Conservation (phyloP, 2,113 vertebrate genomes). For the Thalassoma bifasciatum region DNA sequence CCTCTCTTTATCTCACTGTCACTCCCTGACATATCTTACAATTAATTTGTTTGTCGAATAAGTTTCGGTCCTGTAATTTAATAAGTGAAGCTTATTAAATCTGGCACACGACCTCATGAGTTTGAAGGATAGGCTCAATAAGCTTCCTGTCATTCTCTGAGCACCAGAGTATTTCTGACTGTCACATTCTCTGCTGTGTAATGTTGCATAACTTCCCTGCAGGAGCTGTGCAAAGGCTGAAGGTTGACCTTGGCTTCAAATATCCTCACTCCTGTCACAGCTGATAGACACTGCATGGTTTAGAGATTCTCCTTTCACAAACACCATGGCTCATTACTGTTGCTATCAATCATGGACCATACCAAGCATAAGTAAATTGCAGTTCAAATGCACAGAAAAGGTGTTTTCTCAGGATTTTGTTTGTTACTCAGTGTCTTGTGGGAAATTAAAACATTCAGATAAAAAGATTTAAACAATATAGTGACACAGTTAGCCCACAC, state of each 20-base stretch:
- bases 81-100: neutral
- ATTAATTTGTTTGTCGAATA: neutral
- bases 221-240: conserved; percentile 35
- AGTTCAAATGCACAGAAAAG: no score
- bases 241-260: conserved; percentile 54
- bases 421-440: no score
- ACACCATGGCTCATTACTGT: conserved; percentile 19
- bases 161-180: conserved; percentile 11
- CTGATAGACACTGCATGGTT: neutral
- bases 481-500: no score
- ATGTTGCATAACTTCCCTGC: conserved; percentile 48
- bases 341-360: neutral
- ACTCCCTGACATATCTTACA: neutral
- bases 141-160: conserved; percentile 11
- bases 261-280: conserved; percentile 30
- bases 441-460: no score
- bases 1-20: conserved; percentile 1
- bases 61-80: neutral
- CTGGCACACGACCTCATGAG: conserved; percentile 30
- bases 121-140: conserved; percentile 10
- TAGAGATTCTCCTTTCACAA: conserved; percentile 10
- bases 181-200: conserved; percentile 12
- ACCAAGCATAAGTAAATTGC: no score
- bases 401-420: no score
- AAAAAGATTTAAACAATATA: no score